Evolutionary conservation across 2,113 vertebrate species (phyloP), one percentile per base, ranked within the genome.

Genomic region (Carassius gibelio): DNA sequence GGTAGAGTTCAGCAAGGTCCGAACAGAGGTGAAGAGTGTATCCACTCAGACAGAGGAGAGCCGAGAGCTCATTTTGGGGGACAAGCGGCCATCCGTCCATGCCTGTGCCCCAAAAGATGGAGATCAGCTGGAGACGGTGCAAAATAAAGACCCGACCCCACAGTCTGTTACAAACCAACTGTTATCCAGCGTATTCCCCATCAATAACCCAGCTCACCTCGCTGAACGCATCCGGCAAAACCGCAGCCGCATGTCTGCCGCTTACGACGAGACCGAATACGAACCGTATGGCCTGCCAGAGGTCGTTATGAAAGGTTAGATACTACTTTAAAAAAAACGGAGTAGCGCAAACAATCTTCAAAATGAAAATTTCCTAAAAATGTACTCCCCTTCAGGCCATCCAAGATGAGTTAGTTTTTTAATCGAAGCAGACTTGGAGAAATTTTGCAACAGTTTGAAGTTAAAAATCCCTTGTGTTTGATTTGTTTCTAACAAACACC

Each of bases 261-360:
- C 95, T 1, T 95, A 94, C 75, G 95, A 96, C 21, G 94, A 95
- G 86, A 95, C 95, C 0, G 95, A 95, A 85, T 96, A 95, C 13
- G 94, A 95, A 83, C 95, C 95, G 2, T 96, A 95, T 1, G 95
- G 95, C 15, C 92, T 96, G 78, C 95, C 95, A 0, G 95, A 95
- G 77, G 95, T 95, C 0, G 95, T 96, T 84, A 95, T 95, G 94
- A 96, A 95, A 90, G 95, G 95, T 55, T 55, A 17, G 52, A 17
- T 55, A 5, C 52, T 17, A 55, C 4, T 0, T 55, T 30, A 30
- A 55, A 55, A 55, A 55, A 55, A 55, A 55, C 14, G 14, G 42
- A 42, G 8, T 42, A 42, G 42, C 6, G 42, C 42, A 48, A 9
- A 19, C 66, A 9, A 19, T 68, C 30, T 34, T 36, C 7, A 55